Evolutionary conservation across 2,113 vertebrate genomes (phyloP).

Genomic region (Lophochroa leadbeateri): DNA sequence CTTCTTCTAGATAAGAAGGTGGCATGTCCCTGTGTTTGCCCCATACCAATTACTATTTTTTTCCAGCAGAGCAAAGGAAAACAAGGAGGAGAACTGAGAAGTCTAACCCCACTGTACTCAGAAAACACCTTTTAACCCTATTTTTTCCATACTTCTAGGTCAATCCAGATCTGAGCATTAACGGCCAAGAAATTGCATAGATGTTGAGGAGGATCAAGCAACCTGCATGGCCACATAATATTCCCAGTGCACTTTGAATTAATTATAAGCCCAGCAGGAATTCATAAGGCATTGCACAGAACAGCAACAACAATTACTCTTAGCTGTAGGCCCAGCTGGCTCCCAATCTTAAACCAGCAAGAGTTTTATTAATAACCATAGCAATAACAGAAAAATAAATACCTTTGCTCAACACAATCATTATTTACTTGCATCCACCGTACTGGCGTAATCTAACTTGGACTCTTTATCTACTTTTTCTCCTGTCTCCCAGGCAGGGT

Average conservation of each 20-base stretch:
- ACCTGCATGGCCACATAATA: background rate
- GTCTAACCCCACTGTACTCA: background rate
- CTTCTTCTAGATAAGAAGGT: background rate
- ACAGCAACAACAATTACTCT: slow-evolving; percentile 30
- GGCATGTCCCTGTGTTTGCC: background rate
- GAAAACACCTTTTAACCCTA: background rate
- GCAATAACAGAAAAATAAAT: slow-evolving; percentile 33
- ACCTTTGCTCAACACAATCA: background rate
- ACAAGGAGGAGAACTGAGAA: background rate
- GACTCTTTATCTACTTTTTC: background rate
- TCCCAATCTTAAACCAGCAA: slow-evolving; percentile 15
- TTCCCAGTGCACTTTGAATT: background rate
- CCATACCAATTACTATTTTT: background rate
- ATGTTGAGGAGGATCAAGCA: background rate
- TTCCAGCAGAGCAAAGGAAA: background rate
- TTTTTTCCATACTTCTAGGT: background rate
- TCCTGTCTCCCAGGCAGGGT: background rate
- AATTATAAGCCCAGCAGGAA: background rate
- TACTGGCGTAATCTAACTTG: background rate
- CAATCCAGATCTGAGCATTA: background rate
- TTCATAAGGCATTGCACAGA: background rate
- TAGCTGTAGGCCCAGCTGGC: slow-evolving; percentile 8
- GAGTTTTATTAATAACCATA: slow-evolving; percentile 19
- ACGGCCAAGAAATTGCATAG: background rate
- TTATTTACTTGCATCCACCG: slow-evolving; percentile 4